Base-by-base conservation (phyloP, 1,140 invertebrate genomes). In the Drosophila tristis region DNA sequence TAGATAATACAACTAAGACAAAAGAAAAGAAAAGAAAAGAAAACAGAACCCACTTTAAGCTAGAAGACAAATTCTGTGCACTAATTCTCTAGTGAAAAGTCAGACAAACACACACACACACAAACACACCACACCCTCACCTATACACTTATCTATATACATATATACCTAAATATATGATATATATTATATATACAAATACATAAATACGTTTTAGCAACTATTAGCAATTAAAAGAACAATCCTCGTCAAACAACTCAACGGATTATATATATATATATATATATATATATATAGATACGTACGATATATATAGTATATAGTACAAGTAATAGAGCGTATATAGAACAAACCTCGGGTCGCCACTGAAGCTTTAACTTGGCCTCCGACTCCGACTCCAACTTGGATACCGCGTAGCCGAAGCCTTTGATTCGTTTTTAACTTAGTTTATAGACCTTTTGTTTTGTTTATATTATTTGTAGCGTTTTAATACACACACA, bases 151-250 rank as follows among this genome's bases (percentile, higher is more conserved):
- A 20, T 20, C 20, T 20, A 20, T 20, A 47, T 49, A 73, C 35
- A 68, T 47, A 75, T 47, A 72, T 16, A 50, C 20, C 80, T 63
- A 63, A 44, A 35, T 11, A 71, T 39, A 49, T 59, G 25, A 44
- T 49, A 63, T 49, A 63, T 26, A 45, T 44, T 26, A 45, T 44
- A 45, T 44, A 59, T 26, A 35, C 31, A 68, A 20, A 20, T 20
- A 20, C 20, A 20, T 20, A 20, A 20, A 20, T 29, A 54, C 43
- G 48, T 43, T 31, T 63, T 47, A 68, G 68, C 35, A 81, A 72
- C 67, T 74, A 78, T 65, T 86, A 70, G 65, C 70, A 66, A 78
- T 68, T 78, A 87, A 67, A 16, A 62, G 15, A 61, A 58, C 66
- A 70, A 70, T 70, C 66, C 64, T 68, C 66, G 66, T 70, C 4